A percentile compares a stretch with the other conserved stretches of the same genome.
These are phyloP conservation scores for Caenorhabditis zanzibari DNA, from an alignment of 2,888 invertebrate species.

Conservation along the genomic window DNA sequence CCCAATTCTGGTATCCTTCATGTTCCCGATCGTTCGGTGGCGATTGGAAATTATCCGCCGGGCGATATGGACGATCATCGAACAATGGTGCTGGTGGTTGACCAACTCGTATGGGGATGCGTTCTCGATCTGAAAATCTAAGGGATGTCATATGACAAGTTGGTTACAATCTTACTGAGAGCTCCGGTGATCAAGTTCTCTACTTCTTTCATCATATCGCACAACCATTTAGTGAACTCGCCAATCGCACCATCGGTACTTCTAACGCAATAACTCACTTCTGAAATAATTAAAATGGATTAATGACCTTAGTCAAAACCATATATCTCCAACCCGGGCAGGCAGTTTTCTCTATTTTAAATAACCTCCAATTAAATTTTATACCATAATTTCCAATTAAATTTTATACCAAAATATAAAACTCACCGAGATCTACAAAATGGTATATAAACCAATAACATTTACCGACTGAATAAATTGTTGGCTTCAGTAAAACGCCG, in stretches of 20 bases:
- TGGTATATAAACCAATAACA: too few species aligned
- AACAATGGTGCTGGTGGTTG: not conserved
- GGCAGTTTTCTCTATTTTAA: too few species aligned
- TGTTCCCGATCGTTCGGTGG: slow-evolving; percentile 54
- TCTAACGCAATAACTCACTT: slow-evolving; percentile 22
- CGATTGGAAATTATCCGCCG: slow-evolving; percentile 3
- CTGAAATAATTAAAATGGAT: too few species aligned
- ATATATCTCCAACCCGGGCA: too few species aligned
- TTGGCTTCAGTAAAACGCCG: too few species aligned
- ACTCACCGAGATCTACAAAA: too few species aligned
- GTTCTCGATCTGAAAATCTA: not conserved
- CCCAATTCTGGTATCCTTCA: slow-evolving; percentile 53
- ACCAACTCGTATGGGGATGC: not conserved
- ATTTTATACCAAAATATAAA: too few species aligned
- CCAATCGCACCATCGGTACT: slow-evolving; percentile 32
- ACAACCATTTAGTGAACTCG: slow-evolving; percentile 8
- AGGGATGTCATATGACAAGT: too few species aligned
- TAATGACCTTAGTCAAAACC: too few species aligned
- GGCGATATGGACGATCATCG: not conserved
- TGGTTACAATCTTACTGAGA: slow-evolving; percentile 1
- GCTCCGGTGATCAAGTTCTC: not conserved
- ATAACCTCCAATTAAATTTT: too few species aligned
- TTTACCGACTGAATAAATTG: too few species aligned
- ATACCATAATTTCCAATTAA: too few species aligned
- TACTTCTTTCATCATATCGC: slow-evolving; percentile 14